These are phyloP conservation scores for Charanyca ferruginea DNA, from an alignment of 2,888 invertebrate genomes.

Conservation along the genomic window DNA sequence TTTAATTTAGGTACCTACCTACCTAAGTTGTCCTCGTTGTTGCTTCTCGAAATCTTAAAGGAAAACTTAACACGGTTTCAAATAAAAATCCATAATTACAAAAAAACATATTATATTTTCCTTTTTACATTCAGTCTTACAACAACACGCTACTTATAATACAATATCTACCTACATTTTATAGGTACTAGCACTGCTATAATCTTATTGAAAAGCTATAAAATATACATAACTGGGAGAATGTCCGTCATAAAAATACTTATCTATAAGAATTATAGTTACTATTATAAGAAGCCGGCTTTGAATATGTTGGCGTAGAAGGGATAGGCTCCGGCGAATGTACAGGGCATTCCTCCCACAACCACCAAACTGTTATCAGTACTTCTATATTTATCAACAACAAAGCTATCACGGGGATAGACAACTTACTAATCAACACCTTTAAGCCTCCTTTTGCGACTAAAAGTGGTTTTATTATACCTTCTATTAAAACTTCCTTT, in stretches of 20 bases:
- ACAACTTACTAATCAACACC: constrained; percentile 82
- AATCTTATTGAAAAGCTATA: constrained; percentile 51
- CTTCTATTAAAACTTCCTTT: constrained; percentile 81
- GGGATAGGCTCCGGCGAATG: constrained; percentile 51
- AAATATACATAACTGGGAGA: constrained; percentile 63
- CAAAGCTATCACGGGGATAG: constrained; percentile 84
- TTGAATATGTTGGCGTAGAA: constrained; percentile 64
- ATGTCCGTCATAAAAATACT: constrained; percentile 51
- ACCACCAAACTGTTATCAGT: constrained; percentile 86
- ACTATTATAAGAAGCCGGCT: constrained; percentile 59
- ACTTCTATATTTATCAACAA: constrained; percentile 85
- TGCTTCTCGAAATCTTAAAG: neutral
- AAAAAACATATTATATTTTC: constrained; percentile 32
- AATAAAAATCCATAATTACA: constrained; percentile 43
- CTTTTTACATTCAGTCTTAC: constrained; percentile 62
- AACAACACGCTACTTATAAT: constrained; percentile 32
- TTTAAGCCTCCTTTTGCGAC: constrained; percentile 82
- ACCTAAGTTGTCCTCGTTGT: neutral
- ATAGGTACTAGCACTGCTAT: constrained; percentile 27
- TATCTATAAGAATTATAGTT: constrained; percentile 73
- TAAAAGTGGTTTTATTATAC: constrained; percentile 82
- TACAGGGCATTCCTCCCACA: constrained; percentile 87
- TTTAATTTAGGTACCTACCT: too few species aligned
- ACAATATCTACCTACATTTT: constrained; percentile 23
- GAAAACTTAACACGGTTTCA: neutral